These are phyloP conservation scores for Dysdera silvatica DNA, from an alignment of 1,140 invertebrate genomes.

Conservation along the genomic window DNA sequence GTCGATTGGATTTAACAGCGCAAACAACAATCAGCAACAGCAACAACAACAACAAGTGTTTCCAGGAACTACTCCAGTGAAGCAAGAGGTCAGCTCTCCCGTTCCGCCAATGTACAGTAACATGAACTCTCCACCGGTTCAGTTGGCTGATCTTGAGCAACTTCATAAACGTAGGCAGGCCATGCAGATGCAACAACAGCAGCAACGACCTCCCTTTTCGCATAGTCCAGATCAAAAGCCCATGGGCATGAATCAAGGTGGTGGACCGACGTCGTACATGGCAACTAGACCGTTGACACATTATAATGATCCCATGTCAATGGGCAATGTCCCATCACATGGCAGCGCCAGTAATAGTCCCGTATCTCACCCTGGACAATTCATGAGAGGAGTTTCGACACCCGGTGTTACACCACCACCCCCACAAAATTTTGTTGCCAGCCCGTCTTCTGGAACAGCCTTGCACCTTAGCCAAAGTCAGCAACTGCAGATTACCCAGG, in stretches of 20 bases:
- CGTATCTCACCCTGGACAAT: conserved; percentile 6
- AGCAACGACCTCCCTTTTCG: conserved; percentile 9
- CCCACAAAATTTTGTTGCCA: conserved; percentile 8
- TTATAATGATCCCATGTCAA: conserved; percentile 7
- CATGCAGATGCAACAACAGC: conserved; percentile 8
- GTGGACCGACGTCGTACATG: not conserved
- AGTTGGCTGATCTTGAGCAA: conserved; percentile 7
- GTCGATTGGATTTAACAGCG: not conserved
- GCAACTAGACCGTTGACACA: not conserved
- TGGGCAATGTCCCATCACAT: conserved; percentile 1
- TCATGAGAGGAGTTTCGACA: conserved; percentile 11
- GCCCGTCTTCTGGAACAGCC: not conserved
- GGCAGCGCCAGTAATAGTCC: conserved; percentile 12
- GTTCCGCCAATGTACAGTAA: conserved; percentile 3
- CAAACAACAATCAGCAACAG: too few species aligned
- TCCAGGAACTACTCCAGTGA: not conserved
- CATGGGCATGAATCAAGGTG: too few species aligned
- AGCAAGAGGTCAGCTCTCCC: conserved; percentile 3
- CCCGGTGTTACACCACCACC: conserved; percentile 8
- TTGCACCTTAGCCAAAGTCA: conserved; percentile 14
- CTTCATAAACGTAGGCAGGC: conserved; percentile 14
- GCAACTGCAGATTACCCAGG: conserved; percentile 6
- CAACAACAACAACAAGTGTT: not conserved
- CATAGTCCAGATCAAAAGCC: conserved; percentile 20
- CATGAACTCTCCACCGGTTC: not conserved